Base-by-base conservation (phyloP, 2,888 invertebrate genomes). In the Archips xylosteana region DNA sequence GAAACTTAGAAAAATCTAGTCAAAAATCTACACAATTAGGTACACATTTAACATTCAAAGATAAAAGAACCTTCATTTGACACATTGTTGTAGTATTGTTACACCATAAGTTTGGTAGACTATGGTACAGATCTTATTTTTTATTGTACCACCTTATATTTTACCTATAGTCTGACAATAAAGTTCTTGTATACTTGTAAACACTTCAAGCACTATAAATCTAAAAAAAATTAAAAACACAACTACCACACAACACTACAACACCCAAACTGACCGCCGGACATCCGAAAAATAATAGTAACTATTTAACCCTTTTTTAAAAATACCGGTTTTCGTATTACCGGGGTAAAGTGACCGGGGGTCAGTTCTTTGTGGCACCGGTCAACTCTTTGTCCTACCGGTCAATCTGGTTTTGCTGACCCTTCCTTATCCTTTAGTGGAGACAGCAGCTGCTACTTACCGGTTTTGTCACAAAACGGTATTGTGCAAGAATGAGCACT, bases 391-490 rank as follows among this genome's bases (percentile, higher is more conserved):
- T 92, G 90, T 91, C 87, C 87, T 86, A 91, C 91, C 91, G 91
- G 92, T 91, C 92, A 94, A 92, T 93, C 94, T 90, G 91, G 92
- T 93, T 92, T 78, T 65, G 79, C 87, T 93, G 93, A 93, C 93
- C 94, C 94, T 92, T 92, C 86, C 92, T 91, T 92, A 84, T 86
- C 87, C 87, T 89, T 88, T 89, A 10, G 57, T 10, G 82, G 80
- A 82, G 79, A 82, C 77, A 78, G 83, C 93, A 92, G 93, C 93
- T 93, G 93, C 87, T 84, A 65, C 76, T 68, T 76, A 87, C 87
- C 84, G 85, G 87, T 87, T 89, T 82, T 78, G 79, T 78, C 79
- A 86, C 85, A 87, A 87, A 80, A 80, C 78, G 79, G 82, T 81
- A 80, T 80, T 73, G 70, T 71, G 79, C 81, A 83, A 57, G 32